These are phyloP conservation scores for Molossus alvarezi DNA, from an alignment of 2,797 vertebrate genomes.

Conservation along the genomic window DNA sequence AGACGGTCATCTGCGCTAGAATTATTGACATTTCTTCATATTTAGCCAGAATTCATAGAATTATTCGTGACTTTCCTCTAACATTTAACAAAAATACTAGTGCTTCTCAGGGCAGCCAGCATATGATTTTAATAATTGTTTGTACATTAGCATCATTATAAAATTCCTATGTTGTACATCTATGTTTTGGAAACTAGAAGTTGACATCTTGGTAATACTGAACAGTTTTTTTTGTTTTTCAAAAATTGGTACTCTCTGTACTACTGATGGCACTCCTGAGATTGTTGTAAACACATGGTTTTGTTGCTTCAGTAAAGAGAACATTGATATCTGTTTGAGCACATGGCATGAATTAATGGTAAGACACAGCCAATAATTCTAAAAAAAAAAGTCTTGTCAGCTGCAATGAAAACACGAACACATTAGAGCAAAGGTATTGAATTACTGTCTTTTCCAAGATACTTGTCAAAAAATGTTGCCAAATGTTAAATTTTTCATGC, in stretches of 20 bases:
- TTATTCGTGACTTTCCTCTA: slow-evolving; percentile 6
- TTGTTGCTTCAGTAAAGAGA: neutral
- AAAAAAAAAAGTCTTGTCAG: slow-evolving; percentile 10
- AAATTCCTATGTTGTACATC: neutral
- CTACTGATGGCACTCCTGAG: neutral
- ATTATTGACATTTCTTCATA: neutral
- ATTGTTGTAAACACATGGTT: neutral
- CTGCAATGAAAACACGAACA: slow-evolving; percentile 40
- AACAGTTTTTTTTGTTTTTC: slow-evolving; percentile 10
- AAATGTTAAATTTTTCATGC: slow-evolving; percentile 57
- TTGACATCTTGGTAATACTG: slow-evolving; percentile 32
- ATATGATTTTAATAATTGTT: slow-evolving; percentile 67
- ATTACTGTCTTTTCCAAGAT: slow-evolving; percentile 52
- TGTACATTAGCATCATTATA: slow-evolving; percentile 25
- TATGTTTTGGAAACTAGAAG: slow-evolving; percentile 14
- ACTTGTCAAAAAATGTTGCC: slow-evolving; percentile 51
- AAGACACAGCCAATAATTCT: slow-evolving; percentile 21
- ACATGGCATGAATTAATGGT: slow-evolving; percentile 27
- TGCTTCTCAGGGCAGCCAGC: neutral
- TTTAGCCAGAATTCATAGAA: slow-evolving; percentile 20
- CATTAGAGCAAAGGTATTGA: slow-evolving; percentile 40
- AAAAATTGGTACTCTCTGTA: neutral
- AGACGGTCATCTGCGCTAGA: neutral
- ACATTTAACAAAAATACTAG: slow-evolving; percentile 60
- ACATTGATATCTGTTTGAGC: neutral